Percentiles rank a stretch among this genome's conserved stretches.
Conservation (phyloP, 2,888 invertebrate species). For the Dryocosmus kuriphilus region DNA sequence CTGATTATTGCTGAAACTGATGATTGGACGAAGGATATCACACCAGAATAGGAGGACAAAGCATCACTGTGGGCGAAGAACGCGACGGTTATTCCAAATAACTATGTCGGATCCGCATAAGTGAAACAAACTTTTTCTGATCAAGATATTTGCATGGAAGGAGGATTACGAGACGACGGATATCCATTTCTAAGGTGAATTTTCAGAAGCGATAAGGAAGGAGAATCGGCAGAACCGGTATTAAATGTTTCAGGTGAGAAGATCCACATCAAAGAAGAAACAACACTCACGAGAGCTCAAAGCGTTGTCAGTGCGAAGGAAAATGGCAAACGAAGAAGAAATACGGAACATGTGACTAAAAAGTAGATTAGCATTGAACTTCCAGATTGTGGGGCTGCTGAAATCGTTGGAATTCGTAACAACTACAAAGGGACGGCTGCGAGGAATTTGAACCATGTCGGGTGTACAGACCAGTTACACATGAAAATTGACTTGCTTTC, state of each 20-base stretch:
- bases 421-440: background rate
- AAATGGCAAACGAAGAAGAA: background rate
- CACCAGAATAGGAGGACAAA: too few relatives aligned
- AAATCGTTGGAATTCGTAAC: slow-evolving; percentile 12
- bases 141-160: too few relatives aligned
- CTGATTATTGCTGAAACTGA: too few relatives aligned
- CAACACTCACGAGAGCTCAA: slow-evolving; percentile 32
- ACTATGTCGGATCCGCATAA: too few relatives aligned
- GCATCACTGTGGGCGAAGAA: too few relatives aligned
- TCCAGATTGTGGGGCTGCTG: background rate
- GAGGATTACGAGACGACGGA: slow-evolving; percentile 12
- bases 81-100: too few relatives aligned
- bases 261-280: background rate
- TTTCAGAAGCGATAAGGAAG: background rate
- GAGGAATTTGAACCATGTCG: background rate
- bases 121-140: too few relatives aligned
- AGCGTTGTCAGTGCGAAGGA: slow-evolving; percentile 4
- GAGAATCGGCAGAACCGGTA: slow-evolving; percentile 6
- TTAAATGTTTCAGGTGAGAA: slow-evolving; percentile 37
- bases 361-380: slow-evolving; percentile 35
- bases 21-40: too few relatives aligned
- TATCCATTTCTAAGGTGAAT: slow-evolving; percentile 19
- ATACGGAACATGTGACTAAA: background rate
- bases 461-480: slow-evolving; percentile 45
- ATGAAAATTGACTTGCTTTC: slow-evolving; percentile 58